A percentile compares a stretch with the other conserved stretches of the same genome.
Conservation (phyloP, 1,140 invertebrate genomes). For the Drosophila bifasciata region DNA sequence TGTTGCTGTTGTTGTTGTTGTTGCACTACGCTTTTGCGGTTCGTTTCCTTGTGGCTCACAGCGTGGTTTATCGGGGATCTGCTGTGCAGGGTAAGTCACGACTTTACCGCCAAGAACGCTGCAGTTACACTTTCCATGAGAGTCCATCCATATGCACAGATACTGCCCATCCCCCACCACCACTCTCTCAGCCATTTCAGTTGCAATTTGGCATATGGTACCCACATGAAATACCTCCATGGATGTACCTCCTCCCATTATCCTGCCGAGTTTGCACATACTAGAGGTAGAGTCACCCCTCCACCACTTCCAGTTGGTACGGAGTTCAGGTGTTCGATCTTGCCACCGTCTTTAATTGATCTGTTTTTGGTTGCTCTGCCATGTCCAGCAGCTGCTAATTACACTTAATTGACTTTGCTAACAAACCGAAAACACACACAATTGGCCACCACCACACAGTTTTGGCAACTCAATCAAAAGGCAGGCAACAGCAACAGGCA, state of each 20-base stretch:
- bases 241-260: too few relatives aligned
- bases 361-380: too few relatives aligned
- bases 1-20: too few relatives aligned
- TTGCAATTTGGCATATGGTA: slow-evolving; percentile 54
- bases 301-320: too few relatives aligned
- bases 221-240: too few relatives aligned
- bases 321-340: slow-evolving; percentile 15
- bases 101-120: slow-evolving; percentile 61
- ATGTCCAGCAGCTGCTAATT: too few relatives aligned
- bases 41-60: slow-evolving; percentile 37
- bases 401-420: slow-evolving; percentile 70
- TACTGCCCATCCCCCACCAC: neutral
- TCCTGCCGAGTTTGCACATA: too few relatives aligned
- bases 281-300: too few relatives aligned
- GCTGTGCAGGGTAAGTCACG: slow-evolving; percentile 73
- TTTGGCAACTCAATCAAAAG: slow-evolving; percentile 58
- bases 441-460: slow-evolving; percentile 41
- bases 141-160: neutral
- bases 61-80: slow-evolving; percentile 76
- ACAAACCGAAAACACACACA: slow-evolving; percentile 42
- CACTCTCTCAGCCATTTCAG: slow-evolving; percentile 16
- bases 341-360: slow-evolving; percentile 57
- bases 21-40: too few relatives aligned
- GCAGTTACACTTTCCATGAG: slow-evolving; percentile 32
- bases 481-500: neutral